Conservation (phyloP, 2,113 vertebrate species). For the Ovibos moschatus region DNA sequence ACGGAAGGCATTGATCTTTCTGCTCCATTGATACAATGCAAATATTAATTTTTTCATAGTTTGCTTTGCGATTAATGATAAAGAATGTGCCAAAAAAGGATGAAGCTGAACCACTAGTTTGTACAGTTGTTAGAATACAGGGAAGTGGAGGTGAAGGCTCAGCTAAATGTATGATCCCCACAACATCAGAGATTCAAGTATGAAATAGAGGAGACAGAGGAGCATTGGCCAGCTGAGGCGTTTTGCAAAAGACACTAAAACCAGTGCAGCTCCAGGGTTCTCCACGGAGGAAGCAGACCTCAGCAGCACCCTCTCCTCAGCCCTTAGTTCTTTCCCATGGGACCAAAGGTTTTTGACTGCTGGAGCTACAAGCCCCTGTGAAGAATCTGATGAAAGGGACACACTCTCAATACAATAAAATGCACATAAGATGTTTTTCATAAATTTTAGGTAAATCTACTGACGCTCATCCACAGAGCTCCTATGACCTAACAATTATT, state of each 20-base stretch:
- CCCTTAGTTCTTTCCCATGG: background rate
- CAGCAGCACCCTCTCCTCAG: background rate
- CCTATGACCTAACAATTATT: background rate
- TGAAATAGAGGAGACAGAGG: background rate
- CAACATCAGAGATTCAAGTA: background rate
- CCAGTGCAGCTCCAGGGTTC: background rate
- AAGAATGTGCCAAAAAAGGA: background rate
- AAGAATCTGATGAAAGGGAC: background rate
- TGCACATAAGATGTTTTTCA: background rate
- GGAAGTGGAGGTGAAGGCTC: background rate
- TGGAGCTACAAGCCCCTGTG: background rate
- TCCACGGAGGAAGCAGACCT: background rate
- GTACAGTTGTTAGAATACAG: background rate
- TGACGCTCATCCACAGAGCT: background rate
- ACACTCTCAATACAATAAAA: background rate
- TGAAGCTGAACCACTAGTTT: background rate
- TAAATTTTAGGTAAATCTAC: background rate
- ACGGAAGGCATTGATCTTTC: background rate
- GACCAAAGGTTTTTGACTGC: background rate
- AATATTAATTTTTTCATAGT: background rate
- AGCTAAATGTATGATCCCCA: background rate
- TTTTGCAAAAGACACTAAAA: background rate
- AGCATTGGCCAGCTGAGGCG: too few species aligned
- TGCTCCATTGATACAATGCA: background rate
- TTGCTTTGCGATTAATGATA: background rate